Conservation (phyloP, 2,113 vertebrate genomes). For the Oncorhynchus kisutch region DNA sequence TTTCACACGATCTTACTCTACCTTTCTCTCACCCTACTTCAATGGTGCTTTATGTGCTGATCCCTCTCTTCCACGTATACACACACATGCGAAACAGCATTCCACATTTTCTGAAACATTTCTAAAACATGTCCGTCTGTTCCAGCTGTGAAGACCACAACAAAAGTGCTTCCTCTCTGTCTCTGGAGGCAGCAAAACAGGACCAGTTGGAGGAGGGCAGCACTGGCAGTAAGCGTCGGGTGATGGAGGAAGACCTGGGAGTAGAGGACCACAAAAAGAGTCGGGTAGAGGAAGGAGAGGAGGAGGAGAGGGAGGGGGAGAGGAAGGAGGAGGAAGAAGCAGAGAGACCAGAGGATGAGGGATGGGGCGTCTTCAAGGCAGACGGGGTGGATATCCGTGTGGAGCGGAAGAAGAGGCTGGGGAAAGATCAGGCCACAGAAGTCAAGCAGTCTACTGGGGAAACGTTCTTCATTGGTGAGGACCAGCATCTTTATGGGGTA, state of each 20-base stretch:
- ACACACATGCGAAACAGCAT: background rate
- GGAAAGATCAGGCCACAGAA: constrained; percentile 17
- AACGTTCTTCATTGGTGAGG: constrained; percentile 70
- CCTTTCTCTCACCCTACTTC: background rate
- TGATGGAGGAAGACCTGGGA: constrained; percentile 48
- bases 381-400: constrained; percentile 66
- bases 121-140: constrained; percentile 53
- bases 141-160: constrained; percentile 60
- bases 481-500: background rate
- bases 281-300: constrained; percentile 44
- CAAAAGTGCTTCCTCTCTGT: constrained; percentile 1
- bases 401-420: constrained; percentile 56
- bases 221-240: constrained; percentile 49
- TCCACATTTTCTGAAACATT: constrained; percentile 1
- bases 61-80: background rate
- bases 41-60: background rate
- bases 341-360: constrained; percentile 10
- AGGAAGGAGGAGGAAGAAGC: constrained; percentile 11
- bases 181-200: constrained; percentile 35
- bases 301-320: background rate
- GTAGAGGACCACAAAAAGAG: constrained; percentile 65
- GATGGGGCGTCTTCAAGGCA: constrained; percentile 61
- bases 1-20: too few species aligned
- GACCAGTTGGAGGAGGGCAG: constrained; percentile 33
- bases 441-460: constrained; percentile 34